Conservation (phyloP, 2,797 vertebrate species). For the Sciaenops ocellatus region DNA sequence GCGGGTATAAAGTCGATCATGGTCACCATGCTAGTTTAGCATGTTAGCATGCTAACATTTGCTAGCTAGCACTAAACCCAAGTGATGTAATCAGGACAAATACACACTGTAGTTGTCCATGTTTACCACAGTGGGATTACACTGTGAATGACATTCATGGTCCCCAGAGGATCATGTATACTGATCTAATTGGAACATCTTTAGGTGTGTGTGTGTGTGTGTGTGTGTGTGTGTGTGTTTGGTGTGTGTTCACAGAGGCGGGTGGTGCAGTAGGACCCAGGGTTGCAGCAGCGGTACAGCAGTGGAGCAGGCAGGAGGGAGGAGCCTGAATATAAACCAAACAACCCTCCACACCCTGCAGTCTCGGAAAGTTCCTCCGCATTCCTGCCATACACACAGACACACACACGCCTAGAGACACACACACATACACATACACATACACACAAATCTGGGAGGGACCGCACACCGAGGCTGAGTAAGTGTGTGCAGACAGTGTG, state of each 20-base stretch:
- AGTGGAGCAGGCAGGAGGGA: conserved; percentile 54
- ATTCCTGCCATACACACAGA: conserved; percentile 69
- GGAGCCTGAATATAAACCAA: conserved; percentile 69
- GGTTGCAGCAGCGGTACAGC: conserved; percentile 38
- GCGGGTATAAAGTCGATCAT: too few relatives aligned
- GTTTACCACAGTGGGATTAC: too few relatives aligned
- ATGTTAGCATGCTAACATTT: neutral
- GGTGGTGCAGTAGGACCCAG: conserved; percentile 82
- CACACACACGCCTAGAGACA: conserved; percentile 13
- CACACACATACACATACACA: conserved; percentile 14
- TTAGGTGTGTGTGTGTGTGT: neutral
- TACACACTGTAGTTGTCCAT: too few relatives aligned
- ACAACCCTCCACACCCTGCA: conserved; percentile 81
- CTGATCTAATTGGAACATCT: neutral
- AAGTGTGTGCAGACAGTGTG: conserved; percentile 42
- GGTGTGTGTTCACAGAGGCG: neutral
- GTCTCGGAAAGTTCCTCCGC: conserved; percentile 75
- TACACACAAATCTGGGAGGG: conserved; percentile 33
- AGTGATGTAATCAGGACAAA: too few relatives aligned
- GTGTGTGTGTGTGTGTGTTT: too few relatives aligned
- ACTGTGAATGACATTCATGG: too few relatives aligned
- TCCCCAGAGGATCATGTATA: too few relatives aligned
- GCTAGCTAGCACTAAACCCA: neutral
- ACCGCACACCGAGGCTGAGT: conserved; percentile 49
- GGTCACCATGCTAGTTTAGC: neutral